These are phyloP conservation scores for Numida meleagris DNA, from an alignment of 2,113 vertebrate genomes.

Conservation along the genomic window DNA sequence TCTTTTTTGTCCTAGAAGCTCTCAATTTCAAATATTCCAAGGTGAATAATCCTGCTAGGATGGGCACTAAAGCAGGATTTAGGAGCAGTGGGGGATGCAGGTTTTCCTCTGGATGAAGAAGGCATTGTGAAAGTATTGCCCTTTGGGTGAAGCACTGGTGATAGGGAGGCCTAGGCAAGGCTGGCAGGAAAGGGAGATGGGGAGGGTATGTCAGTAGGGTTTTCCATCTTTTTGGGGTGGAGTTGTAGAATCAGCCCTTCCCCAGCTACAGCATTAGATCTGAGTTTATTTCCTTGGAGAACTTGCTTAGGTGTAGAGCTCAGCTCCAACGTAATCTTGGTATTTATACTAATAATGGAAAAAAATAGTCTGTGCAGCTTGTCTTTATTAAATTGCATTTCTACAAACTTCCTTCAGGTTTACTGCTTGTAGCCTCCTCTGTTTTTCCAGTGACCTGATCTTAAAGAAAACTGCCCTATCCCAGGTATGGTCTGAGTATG, in stretches of 20 bases:
- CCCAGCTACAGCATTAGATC: not conserved
- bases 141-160: not conserved
- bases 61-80: not conserved
- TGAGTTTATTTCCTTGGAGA: slow-evolving; percentile 35
- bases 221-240: not conserved
- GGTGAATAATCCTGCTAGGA: not conserved
- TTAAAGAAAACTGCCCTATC: not conserved
- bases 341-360: slow-evolving; percentile 47
- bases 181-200: not conserved
- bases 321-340: not conserved
- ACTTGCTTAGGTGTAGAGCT: not conserved
- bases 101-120: not conserved
- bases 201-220: not conserved
- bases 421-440: not conserved
- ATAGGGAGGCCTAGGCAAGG: not conserved
- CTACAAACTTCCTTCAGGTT: not conserved
- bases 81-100: not conserved
- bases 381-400: not conserved
- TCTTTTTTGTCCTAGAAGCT: not conserved
- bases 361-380: not conserved
- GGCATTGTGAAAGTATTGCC: not conserved
- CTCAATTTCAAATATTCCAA: not conserved
- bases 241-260: not conserved
- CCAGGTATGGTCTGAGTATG: fast-evolving
- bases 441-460: not conserved